Conservation (phyloP, 2,888 invertebrate species). For the Oligia fasciuncula region DNA sequence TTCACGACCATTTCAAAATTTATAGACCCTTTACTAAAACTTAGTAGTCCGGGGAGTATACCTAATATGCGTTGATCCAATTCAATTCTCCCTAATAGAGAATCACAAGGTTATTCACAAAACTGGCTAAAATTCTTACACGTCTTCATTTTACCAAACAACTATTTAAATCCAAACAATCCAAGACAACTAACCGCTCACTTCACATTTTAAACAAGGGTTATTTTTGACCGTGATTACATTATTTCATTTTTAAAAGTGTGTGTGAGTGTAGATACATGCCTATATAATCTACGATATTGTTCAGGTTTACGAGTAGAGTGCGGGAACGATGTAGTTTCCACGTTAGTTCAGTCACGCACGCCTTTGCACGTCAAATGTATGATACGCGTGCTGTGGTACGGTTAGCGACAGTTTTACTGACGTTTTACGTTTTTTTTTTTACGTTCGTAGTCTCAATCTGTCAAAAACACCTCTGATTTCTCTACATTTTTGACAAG, state of each 20-base stretch:
- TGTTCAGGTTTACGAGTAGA: constrained; percentile 33
- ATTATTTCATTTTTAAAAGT: constrained; percentile 40
- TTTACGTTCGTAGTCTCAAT: too few species aligned
- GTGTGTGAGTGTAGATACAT: background rate
- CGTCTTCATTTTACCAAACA: constrained; percentile 11
- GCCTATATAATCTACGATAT: constrained; percentile 36
- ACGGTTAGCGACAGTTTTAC: constrained; percentile 9
- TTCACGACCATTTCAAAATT: background rate
- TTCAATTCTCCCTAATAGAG: background rate
- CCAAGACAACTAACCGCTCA: background rate
- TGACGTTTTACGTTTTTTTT: background rate
- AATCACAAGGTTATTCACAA: background rate
- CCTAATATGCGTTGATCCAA: background rate
- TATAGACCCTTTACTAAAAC: background rate
- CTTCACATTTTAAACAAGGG: constrained; percentile 13
- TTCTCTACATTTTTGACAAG: too few species aligned
- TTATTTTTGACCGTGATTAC: constrained; percentile 49
- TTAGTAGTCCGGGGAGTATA: background rate
- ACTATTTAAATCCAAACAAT: constrained; percentile 28
- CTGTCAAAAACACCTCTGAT: too few species aligned
- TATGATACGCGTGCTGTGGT: background rate
- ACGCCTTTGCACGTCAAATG: constrained; percentile 26
- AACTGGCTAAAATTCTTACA: background rate
- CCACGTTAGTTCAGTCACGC: constrained; percentile 33
- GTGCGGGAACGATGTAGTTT: constrained; percentile 15